Base-by-base conservation (phyloP, 2,888 invertebrate genomes). In the Rhagonycha lutea region DNA sequence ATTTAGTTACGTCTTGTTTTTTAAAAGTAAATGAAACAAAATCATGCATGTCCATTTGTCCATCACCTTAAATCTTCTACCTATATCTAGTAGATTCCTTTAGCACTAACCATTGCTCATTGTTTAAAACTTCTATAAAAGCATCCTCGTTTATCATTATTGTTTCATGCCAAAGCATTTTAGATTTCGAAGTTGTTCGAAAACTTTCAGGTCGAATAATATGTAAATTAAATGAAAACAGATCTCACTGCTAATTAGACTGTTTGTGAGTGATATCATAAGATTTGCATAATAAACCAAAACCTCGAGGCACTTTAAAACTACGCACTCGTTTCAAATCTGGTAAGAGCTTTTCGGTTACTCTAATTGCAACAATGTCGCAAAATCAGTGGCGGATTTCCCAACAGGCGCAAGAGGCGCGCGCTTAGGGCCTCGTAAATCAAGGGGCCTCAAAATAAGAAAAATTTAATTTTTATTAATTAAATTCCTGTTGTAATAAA, bases 181-280 rank as follows among this genome's bases (percentile, higher is more conserved):
- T 62, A 18, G 24, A 24, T 65, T 24, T 65, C 3, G 23, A 65
- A 11, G 1, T 24, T 65, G 8, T 9, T 23, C 11, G 8, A 24
- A 62, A 62, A 12, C n/a, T 62, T 65, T 12, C 63, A 65, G 24
- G 63, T 65, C 26, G 63, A 65, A 65, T 65, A 65, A 65, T 65
- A 65, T 65, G 63, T 65, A 65, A 65, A 65, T 65, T 65, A 65
- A 65, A 65, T 12, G 63, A 65, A 65, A 65, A 65, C 26, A 65
- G 24, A 65, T 65, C 63, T 65, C 26, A 65, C 24, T 65, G 26
- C 63, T 26, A 65, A 65, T 65, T 65, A 65, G 63, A 24, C 63
- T 65, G 63, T 65, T 65, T 65, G 24, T 65, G 63, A 23, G 26
- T 65, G 63, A 65, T 65, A 65, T 12, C 12, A 11, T 65, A 26